A percentile compares a stretch with the other conserved stretches of the same genome.
Evolutionary conservation across 2,797 vertebrate genomes (phyloP).

Genomic region (Tadarida brasiliensis): DNA sequence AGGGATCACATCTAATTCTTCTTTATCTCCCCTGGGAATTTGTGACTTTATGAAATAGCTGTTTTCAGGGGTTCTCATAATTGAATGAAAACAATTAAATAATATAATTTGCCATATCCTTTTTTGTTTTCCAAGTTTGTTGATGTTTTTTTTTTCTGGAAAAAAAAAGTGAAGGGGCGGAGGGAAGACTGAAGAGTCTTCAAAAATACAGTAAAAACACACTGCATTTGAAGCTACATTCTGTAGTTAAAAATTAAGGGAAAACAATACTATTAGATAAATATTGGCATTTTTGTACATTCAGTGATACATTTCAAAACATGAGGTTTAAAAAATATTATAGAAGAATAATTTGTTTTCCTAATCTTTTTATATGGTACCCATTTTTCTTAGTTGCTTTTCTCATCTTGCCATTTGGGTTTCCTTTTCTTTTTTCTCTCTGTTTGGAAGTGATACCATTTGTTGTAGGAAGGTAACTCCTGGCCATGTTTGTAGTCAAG

Average conservation of each 20-base stretch:
- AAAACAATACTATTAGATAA: conserved; percentile 20
- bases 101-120: conserved; percentile 40
- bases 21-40: background rate
- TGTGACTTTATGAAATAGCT: conserved; percentile 49
- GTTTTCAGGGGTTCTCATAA: background rate
- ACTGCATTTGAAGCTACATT: conserved; percentile 22
- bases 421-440: conserved; percentile 44
- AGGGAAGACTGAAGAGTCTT: background rate
- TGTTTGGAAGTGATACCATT: conserved; percentile 61
- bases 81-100: conserved; percentile 57
- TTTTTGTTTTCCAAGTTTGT: conserved; percentile 64
- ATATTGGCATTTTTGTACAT: conserved; percentile 3
- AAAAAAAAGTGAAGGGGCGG: background rate
- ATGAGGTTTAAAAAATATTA: background rate
- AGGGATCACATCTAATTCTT: background rate
- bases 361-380: background rate
- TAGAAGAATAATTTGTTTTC: background rate
- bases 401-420: conserved; percentile 62
- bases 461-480: conserved; percentile 58
- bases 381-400: conserved; percentile 51
- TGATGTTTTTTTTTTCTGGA: background rate
- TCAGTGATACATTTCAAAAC: conserved; percentile 21
- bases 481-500: conserved; percentile 36
- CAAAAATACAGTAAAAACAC: conserved; percentile 5
- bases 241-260: conserved; percentile 42